Conservation (phyloP, 2,888 invertebrate species). For the Formica aserva region DNA sequence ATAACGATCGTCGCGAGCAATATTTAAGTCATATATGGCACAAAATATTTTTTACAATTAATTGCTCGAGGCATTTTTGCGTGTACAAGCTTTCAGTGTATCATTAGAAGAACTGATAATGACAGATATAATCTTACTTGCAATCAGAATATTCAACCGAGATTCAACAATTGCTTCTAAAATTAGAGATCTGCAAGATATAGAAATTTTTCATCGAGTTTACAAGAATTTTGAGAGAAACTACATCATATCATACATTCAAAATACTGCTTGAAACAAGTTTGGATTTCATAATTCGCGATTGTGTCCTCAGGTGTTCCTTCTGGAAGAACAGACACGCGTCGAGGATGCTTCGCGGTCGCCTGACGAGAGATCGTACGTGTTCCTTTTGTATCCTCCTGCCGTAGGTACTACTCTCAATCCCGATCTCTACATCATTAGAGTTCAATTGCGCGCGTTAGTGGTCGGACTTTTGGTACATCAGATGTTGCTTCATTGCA, state of each 20-base stretch:
- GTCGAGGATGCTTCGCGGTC: conserved; percentile 79
- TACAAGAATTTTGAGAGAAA: neutral
- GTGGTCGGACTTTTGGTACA: conserved; percentile 96
- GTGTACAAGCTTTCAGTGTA: neutral
- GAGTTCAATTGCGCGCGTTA: conserved; percentile 95
- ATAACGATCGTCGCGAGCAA: conserved; percentile 46
- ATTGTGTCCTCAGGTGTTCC: conserved; percentile 86
- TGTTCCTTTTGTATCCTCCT: conserved; percentile 94
- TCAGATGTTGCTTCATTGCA: conserved; percentile 96
- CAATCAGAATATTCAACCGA: conserved; percentile 10
- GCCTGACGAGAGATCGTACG: conserved; percentile 94
- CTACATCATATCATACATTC: conserved; percentile 33
- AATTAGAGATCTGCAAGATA: neutral
- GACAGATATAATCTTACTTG: conserved; percentile 42
- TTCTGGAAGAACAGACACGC: conserved; percentile 87
- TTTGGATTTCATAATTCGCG: conserved; percentile 26
- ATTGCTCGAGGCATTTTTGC: conserved; percentile 38
- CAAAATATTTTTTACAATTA: conserved; percentile 36
- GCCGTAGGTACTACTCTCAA: conserved; percentile 91
- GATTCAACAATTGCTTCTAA: conserved; percentile 24
- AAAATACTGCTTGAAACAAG: neutral
- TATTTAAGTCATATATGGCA: conserved; percentile 8
- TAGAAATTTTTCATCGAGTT: conserved; percentile 13
- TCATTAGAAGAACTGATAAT: conserved; percentile 6
- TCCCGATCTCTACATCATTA: conserved; percentile 92